These are phyloP conservation scores for Agrypnus murinus DNA, from an alignment of 2,888 invertebrate species.

Conservation along the genomic window DNA sequence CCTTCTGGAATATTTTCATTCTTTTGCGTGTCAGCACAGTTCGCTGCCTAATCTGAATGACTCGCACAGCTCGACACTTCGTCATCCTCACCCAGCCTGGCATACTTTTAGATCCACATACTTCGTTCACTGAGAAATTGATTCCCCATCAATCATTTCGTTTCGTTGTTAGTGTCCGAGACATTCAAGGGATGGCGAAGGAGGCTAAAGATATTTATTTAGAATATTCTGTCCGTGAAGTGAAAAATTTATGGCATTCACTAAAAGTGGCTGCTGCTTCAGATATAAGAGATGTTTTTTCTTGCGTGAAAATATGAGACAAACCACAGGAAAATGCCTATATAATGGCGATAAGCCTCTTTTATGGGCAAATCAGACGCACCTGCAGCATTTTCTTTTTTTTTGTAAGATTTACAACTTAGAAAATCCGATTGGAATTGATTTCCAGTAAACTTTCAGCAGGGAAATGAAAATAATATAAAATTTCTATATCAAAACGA, in stretches of 20 bases:
- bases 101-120: slow-evolving; percentile 45
- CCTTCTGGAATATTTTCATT: slow-evolving; percentile 39
- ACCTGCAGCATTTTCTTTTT: slow-evolving; percentile 4
- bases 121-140: slow-evolving; percentile 40
- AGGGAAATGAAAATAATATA: slow-evolving; percentile 8
- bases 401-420: neutral
- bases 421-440: slow-evolving; percentile 2
- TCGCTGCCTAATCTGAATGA: slow-evolving; percentile 45
- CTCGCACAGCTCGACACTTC: slow-evolving; percentile 39
- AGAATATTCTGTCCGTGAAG: slow-evolving; percentile 39
- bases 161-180: slow-evolving; percentile 40
- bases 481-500: neutral
- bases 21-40: slow-evolving; percentile 40
- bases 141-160: slow-evolving; percentile 47
- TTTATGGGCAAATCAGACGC: slow-evolving; percentile 5
- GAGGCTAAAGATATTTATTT: slow-evolving; percentile 42
- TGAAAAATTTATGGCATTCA: slow-evolving; percentile 41
- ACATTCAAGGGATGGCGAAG: slow-evolving; percentile 20
- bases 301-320: slow-evolving; percentile 26
- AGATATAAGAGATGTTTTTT: slow-evolving; percentile 32
- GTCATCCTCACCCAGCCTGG: slow-evolving; percentile 36
- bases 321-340: slow-evolving; percentile 25
- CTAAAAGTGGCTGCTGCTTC: slow-evolving; percentile 15
- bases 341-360: slow-evolving; percentile 21
- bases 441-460: neutral